Evolutionary conservation across 1,140 invertebrate species (phyloP), one percentile per base, ranked within the genome.

Genomic region (Drosophila mayri): DNA sequence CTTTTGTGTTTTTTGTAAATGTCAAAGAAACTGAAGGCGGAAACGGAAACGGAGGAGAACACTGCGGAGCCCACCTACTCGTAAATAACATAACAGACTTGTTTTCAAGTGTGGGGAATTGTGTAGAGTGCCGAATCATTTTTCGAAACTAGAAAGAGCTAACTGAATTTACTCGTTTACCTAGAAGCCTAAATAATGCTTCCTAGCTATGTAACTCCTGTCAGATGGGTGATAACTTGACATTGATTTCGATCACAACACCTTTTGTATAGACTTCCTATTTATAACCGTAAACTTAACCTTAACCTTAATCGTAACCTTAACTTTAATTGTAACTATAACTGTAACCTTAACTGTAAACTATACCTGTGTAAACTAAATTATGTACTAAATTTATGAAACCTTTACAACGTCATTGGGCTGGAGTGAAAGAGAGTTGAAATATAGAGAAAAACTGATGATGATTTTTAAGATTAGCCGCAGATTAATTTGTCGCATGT

Each of bases 221-320:
- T 92, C 91, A 92, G 91, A 90, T 92, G 91, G 91, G 91, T 92
- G 90, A 92, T 92, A 91, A 78, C 70, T 88, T 61, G 65, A 64
- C 58, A 73, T 74, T 84, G 68, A 80, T 73, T 87, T 87, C 70
- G 68, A 85, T 62, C 64, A 74, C 46, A 28, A 87, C 72, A 84
- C 85, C 52, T 55, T 77, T 73, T 79, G 80, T 84, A 88, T 70
- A 81, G 76, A 62, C 61, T 44, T 72, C 59, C 47, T 35, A 58
- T 57, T n/a, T 32, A 62, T 52, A 73, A 52, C 28, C 61, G 50
- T 72, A 72, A 43, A n/a, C 35, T 7, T 14, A 25, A 40, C 18
- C 20, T 22, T 55, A 72, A 59, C 14, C 30, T 12, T 47, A 30
- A 49, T 8, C 18, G 28, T 76, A 81, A 64, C 41, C 62, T 47